phyloP scores from a whole-genome alignment of 1,140 invertebrate genomes.

The Oreohelix idahoensis region DNA sequence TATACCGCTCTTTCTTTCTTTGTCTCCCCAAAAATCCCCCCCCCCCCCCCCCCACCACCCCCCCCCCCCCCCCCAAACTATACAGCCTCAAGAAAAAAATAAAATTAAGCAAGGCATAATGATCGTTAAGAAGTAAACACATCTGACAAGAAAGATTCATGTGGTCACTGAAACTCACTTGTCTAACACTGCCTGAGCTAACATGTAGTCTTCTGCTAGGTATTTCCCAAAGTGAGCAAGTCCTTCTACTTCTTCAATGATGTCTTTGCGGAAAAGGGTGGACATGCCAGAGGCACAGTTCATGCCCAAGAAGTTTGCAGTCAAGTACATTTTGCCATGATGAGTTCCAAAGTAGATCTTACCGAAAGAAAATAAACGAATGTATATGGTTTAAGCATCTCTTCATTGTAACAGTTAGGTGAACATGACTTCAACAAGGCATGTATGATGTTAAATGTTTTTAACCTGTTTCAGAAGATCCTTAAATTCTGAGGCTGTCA shows the following conservation, averaged over 20 bases:
- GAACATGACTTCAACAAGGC: too few species aligned
- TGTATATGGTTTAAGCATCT: not conserved
- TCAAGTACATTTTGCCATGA: constrained; percentile 44
- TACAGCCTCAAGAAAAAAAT: too few species aligned
- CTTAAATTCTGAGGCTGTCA: too few species aligned
- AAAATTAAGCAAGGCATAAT: not conserved
- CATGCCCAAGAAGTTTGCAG: constrained; percentile 78
- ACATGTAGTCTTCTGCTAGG: constrained; percentile 98
- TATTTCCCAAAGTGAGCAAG: constrained; percentile 92
- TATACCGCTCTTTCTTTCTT: too few species aligned
- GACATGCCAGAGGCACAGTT: constrained; percentile 99
- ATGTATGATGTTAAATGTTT: too few species aligned
- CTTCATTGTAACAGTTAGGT: too few species aligned
- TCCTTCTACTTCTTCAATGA: constrained; percentile 94
- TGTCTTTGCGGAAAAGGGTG: constrained; percentile 89
- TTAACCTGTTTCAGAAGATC: too few species aligned
- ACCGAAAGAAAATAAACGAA: not conserved
- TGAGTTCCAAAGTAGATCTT: constrained; percentile 46
- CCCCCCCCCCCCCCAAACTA: too few species aligned
- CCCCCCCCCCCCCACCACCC: too few species aligned
- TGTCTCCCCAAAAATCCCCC: too few species aligned
- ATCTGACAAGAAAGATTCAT: too few species aligned
- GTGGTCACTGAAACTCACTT: constrained; percentile 67
- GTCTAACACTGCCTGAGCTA: constrained; percentile 92
- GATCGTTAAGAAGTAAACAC: not conserved